Percentiles rank a stretch among this genome's conserved stretches.
Conservation (phyloP, 2,113 vertebrate genomes). For the Pedionomus torquatus region DNA sequence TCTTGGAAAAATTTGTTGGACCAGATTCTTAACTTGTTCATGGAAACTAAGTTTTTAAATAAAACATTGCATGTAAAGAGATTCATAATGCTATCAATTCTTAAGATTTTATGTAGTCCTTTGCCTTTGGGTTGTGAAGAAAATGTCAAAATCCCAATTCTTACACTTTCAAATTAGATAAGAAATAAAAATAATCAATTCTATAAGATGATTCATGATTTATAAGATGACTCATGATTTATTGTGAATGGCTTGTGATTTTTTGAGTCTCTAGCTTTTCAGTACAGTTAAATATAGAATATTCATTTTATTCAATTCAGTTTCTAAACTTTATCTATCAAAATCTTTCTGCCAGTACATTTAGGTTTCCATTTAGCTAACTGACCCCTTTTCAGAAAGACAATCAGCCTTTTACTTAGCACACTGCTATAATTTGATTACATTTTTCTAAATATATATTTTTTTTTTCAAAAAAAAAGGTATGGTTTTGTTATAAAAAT, state of each 20-base stretch:
- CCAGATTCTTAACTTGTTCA: background rate
- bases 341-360: background rate
- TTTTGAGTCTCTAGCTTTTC: background rate
- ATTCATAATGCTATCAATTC: background rate
- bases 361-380: background rate
- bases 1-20: background rate
- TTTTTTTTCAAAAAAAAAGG: rapidly evolving
- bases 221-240: background rate
- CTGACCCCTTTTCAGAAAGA: background rate
- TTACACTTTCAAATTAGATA: background rate
- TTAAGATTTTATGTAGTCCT: background rate
- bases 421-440: background rate
- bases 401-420: background rate
- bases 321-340: background rate
- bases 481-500: background rate
- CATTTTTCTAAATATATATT: background rate
- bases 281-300: background rate
- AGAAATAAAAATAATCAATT: background rate
- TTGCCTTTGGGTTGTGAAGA: background rate
- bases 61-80: background rate
- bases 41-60: background rate
- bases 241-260: background rate
- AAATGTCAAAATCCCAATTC: background rate
- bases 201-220: background rate
- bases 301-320: background rate